These are phyloP conservation scores for Menura novaehollandiae DNA, from an alignment of 2,113 vertebrate genomes.

Conservation along the genomic window DNA sequence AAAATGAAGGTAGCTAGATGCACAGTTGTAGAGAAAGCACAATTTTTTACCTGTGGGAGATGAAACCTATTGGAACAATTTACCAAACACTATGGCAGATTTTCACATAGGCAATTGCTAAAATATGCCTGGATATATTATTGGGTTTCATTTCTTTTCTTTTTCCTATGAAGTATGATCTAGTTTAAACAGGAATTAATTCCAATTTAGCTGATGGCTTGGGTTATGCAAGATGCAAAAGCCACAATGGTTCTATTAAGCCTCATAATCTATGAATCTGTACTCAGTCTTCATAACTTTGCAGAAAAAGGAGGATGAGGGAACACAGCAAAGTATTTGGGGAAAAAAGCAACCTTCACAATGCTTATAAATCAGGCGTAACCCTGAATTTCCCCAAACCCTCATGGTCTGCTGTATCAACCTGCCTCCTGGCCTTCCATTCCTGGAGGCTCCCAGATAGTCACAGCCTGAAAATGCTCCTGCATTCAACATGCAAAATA, in stretches of 20 bases:
- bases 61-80: not conserved
- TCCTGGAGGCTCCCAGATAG: not conserved
- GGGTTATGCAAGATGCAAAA: not conserved
- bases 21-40: not conserved
- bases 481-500: not conserved
- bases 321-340: not conserved
- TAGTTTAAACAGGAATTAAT: slow-evolving; percentile 23
- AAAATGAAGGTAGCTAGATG: not conserved
- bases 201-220: not conserved
- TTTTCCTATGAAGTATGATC: not conserved
- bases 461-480: not conserved
- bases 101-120: not conserved
- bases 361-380: not conserved
- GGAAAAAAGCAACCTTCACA: not conserved
- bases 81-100: not conserved
- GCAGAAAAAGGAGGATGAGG: not conserved
- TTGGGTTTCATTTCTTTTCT: not conserved
- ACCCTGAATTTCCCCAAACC: not conserved
- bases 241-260: not conserved
- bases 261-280: not conserved
- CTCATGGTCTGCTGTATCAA: not conserved
- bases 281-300: not conserved
- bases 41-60: not conserved
- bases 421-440: not conserved
- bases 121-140: not conserved